Base-by-base conservation (phyloP, 2,113 vertebrate species). In the Rhinoptilus africanus region DNA sequence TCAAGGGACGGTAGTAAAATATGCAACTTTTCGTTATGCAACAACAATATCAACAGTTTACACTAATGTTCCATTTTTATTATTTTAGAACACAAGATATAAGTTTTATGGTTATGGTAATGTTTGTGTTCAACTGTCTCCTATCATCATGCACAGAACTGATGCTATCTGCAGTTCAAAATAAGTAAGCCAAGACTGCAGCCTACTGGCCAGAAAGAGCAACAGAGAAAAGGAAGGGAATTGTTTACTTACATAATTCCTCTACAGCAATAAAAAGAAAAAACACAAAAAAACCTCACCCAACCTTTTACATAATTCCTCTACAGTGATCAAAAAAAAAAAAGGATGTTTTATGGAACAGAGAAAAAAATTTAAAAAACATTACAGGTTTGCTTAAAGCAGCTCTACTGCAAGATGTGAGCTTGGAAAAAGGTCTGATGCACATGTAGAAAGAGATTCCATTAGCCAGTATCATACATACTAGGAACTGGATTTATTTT, bases 121-220 rank as follows among this genome's bases (percentile, higher is more conserved):
- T 34, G 57, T 68, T 74, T 92, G 18, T 48, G 17, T 73, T 78
- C 39, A 81, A 68, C 2, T 89, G 39, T 16, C n/a, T 84, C 22
- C 19, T 17, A 79, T 50, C 28, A 79, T 35, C 63, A 71, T 2
- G 34, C 11, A 86, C 28, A 81, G 80, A 94, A 48, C 19, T 0
- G 2, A 64, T 62, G 64, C 4, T 45, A 85, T 50, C 53, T 85
- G 43, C 48, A 85, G 30, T 10, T 81, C 28, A 93, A 93, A 95
- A 94, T 78, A 92, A 63, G 26, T 81, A 78, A 95, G 48, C 30
- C 68, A 91, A 95, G 76, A 72, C 77, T 97, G 94, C 96, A 81
- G 86, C 86, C 94, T 97, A 88, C 76, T 0, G 88, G 88, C 43
- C 75, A 92, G 30, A 88, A 77, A 84, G 12, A 84, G 10, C 22